Conservation (phyloP, 2,113 vertebrate species). For the Dicrurus megarhynchus region DNA sequence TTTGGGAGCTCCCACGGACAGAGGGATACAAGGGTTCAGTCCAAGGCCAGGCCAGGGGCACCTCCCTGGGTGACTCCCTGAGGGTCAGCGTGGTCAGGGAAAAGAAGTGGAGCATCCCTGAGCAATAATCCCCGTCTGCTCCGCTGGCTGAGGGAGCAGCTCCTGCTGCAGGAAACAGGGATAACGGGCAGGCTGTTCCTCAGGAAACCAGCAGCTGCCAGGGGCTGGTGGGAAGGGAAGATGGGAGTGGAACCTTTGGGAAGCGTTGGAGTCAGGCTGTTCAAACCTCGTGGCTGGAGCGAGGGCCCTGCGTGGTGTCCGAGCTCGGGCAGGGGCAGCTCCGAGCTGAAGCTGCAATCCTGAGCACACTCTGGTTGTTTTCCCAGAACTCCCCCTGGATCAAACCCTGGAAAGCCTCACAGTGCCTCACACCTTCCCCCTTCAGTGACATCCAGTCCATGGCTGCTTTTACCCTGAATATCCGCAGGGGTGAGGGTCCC, state of each 20-base stretch:
- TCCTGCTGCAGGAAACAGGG: neutral
- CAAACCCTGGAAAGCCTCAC: neutral
- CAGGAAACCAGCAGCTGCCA: neutral
- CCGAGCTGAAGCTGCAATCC: neutral
- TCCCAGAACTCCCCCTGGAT: neutral
- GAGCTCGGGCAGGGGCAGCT: neutral
- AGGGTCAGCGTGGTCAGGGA: neutral
- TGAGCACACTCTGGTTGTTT: accelerated
- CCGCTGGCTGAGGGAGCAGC: neutral
- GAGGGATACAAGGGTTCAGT: neutral
- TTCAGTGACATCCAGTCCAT: neutral
- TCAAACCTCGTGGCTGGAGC: accelerated
- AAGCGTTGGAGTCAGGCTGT: neutral
- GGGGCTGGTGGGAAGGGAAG: neutral
- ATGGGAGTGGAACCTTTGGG: neutral
- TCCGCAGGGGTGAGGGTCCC: neutral
- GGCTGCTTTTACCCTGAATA: neutral
- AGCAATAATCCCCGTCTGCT: neutral
- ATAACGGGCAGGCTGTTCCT: neutral
- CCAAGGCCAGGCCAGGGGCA: neutral
- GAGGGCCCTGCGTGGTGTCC: neutral
- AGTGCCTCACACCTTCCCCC: neutral
- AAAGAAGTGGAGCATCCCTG: accelerated
- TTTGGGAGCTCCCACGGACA: neutral
- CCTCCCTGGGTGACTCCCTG: neutral